Conservation (phyloP, 2,113 vertebrate genomes). For the Rhipidura dahli region DNA sequence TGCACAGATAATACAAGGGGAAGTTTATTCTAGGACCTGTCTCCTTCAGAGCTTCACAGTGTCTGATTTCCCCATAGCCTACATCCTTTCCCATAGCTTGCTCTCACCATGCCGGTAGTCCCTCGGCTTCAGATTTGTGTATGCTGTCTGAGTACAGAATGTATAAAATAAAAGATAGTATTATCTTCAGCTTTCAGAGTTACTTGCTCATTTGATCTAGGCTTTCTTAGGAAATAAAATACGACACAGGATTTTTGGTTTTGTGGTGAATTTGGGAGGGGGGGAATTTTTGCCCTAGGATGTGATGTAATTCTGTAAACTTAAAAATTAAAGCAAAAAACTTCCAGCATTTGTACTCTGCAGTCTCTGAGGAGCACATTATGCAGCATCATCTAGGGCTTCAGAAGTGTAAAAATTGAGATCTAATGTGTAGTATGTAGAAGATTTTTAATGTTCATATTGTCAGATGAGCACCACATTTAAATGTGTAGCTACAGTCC, state of each 20-base stretch:
- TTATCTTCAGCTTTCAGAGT: neutral
- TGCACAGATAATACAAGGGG: slow-evolving; percentile 29
- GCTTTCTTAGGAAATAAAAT: neutral
- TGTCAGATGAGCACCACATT: neutral
- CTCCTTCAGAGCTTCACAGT: slow-evolving; percentile 31
- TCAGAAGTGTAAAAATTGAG: neutral
- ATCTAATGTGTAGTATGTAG: neutral
- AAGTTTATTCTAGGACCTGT: slow-evolving; percentile 62
- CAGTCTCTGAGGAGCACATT: neutral
- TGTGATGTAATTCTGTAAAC: neutral
- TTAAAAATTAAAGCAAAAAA: neutral
- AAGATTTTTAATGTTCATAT: neutral
- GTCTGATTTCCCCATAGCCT: neutral
- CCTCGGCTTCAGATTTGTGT: neutral
- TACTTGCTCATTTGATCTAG: neutral
- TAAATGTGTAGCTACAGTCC: slow-evolving; percentile 13
- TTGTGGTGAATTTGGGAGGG: neutral
- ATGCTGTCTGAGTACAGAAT: neutral
- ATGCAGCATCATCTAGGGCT: neutral
- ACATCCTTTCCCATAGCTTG: slow-evolving; percentile 32
- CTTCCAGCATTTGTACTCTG: neutral
- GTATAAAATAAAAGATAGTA: neutral
- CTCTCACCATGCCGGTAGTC: neutral
- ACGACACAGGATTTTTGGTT: neutral
- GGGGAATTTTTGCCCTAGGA: neutral